Conservation (phyloP, 2,888 invertebrate genomes). For the Drosophila ezoana region DNA sequence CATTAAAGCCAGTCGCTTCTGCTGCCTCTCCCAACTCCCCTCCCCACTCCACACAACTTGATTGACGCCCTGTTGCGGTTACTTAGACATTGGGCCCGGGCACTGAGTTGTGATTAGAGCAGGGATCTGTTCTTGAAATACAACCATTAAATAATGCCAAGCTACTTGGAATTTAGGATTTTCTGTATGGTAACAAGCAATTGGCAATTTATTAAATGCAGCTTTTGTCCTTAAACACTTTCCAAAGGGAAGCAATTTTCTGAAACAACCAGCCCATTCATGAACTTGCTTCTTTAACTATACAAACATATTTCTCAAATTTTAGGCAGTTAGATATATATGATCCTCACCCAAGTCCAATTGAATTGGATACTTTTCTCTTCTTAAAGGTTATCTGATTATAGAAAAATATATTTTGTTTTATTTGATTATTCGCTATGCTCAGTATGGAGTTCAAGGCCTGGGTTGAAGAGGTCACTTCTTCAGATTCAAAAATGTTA, state of each 20-base stretch:
- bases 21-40: neutral
- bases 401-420: too few relatives aligned
- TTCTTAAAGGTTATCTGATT: too few relatives aligned
- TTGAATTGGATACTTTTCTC: too few relatives aligned
- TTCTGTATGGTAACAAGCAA: conserved; percentile 5
- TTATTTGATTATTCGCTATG: too few relatives aligned
- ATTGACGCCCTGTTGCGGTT: conserved; percentile 64
- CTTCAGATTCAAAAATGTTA: too few relatives aligned
- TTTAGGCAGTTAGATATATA: too few relatives aligned
- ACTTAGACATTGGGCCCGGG: conserved; percentile 43
- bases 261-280: too few relatives aligned
- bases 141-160: conserved; percentile 6
- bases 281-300: too few relatives aligned
- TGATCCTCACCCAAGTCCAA: too few relatives aligned
- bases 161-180: neutral
- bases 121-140: conserved; percentile 42
- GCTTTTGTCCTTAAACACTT: neutral
- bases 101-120: conserved; percentile 16
- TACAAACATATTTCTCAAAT: too few relatives aligned
- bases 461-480: too few relatives aligned
- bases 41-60: conserved; percentile 12
- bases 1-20: conserved; percentile 53
- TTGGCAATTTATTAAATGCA: conserved; percentile 1
- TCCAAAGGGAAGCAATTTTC: neutral
- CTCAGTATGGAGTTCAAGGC: too few relatives aligned